Conservation (phyloP, 2,888 invertebrate species). For the Apoda limacodes region DNA sequence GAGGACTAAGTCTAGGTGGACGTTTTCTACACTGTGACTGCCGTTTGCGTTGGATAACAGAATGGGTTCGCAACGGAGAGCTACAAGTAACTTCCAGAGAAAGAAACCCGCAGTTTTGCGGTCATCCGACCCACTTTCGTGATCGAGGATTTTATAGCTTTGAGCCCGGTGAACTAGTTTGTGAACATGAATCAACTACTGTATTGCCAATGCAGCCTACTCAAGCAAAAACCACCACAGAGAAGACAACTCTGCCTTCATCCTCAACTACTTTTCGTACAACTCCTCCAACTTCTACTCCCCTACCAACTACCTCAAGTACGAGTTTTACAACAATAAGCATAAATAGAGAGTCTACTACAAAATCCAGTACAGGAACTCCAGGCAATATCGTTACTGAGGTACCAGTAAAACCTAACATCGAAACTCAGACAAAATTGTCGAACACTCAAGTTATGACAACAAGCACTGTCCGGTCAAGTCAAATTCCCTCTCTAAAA, state of each 20-base stretch:
- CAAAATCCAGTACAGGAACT: slow-evolving; percentile 19
- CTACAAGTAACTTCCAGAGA: slow-evolving; percentile 93
- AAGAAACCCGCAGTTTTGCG: slow-evolving; percentile 93
- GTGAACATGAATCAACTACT: slow-evolving; percentile 54
- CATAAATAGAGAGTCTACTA: slow-evolving; percentile 27
- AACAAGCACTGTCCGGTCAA: slow-evolving; percentile 40
- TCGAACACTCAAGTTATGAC: slow-evolving; percentile 29
- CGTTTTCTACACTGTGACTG: slow-evolving; percentile 91
- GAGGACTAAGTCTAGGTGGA: slow-evolving; percentile 90
- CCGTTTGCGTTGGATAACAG: slow-evolving; percentile 86
- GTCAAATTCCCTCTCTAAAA: slow-evolving; percentile 39
- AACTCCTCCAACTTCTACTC: slow-evolving; percentile 26
- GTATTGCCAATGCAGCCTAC: slow-evolving; percentile 28
- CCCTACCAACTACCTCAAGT: slow-evolving; percentile 29
- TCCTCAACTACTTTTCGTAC: slow-evolving; percentile 30
- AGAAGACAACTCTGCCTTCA: slow-evolving; percentile 23
- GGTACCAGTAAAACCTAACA: slow-evolving; percentile 24
- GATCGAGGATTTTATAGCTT: slow-evolving; percentile 90
- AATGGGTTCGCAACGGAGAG: slow-evolving; percentile 90
- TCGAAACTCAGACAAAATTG: slow-evolving; percentile 33
- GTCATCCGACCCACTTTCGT: slow-evolving; percentile 82
- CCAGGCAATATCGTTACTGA: slow-evolving; percentile 28
- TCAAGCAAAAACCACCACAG: slow-evolving; percentile 23
- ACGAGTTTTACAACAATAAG: slow-evolving; percentile 27
- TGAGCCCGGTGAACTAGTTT: slow-evolving; percentile 79